Evolutionary conservation across 2,113 vertebrate genomes (phyloP), one percentile per base, ranked within the genome.

Genomic region (Gobio gobio): DNA sequence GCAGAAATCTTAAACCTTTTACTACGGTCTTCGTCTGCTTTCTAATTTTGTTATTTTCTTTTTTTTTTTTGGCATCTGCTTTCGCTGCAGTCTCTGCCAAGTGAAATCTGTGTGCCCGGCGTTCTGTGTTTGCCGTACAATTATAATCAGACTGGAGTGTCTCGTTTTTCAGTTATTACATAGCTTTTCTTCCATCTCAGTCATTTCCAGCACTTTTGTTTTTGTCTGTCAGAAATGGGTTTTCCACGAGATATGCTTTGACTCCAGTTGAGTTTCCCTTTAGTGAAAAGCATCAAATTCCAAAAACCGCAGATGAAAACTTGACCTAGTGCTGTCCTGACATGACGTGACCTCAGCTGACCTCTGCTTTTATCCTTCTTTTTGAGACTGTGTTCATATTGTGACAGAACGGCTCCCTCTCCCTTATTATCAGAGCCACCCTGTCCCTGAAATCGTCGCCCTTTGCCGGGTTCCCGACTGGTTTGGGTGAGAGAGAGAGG

Each of bases 221-320:
- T 76, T 76, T 75, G 56, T 83, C 82, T 24, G 5, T 84, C 36
- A 51, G 24, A 84, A 76, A 84, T 84, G 82, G 29, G 20, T 84
- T 84, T 84, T 76, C 83, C 83, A 63, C 58, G 1, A 75, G 24
- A 49, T n/a, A 24, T 76, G 43, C 3, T 84, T 76, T 45, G 20
- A 14, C 10, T 63, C 70, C 36, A 83, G 82, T 33, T 36, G 43
- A 66, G 22, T 36, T 49, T 61, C 56, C 29, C 68, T 74, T 74
- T 61, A 73, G 66, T 83, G 68, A 51, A 74, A 59, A 83, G 45
- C 47, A 6, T 83, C 14, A 20, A 33, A 68, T 45, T 83, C 6
- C 54, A 22, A 45, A 26, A 83, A 47, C 14, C 10, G 10, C 40
- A 36, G 79, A 68, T 82, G 79, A 66, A 47, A 68, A 36, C 26